Conservation (phyloP, 2,113 vertebrate genomes). For the Uropsilus gracilis region DNA sequence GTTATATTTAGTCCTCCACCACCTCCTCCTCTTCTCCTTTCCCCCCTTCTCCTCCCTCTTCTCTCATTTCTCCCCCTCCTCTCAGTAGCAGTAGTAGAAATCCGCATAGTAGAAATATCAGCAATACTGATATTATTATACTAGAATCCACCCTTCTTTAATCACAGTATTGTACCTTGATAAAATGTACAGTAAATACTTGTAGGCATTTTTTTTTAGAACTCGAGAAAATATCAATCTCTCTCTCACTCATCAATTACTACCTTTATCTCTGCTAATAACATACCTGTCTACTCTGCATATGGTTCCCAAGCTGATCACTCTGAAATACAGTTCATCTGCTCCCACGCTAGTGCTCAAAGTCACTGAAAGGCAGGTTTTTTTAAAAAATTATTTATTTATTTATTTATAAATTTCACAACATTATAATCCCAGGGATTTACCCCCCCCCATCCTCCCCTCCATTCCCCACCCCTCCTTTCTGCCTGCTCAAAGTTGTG, state of each 20-base stretch:
- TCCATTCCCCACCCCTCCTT: no score
- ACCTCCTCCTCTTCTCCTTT: not conserved
- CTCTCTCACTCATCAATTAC: not conserved
- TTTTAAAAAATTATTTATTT: no score
- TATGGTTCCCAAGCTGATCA: not conserved
- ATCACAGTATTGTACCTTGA: not conserved
- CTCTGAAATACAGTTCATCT: not conserved
- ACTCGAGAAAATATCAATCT: not conserved
- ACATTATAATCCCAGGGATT: no score
- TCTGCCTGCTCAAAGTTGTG: no score
- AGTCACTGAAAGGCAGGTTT: not conserved
- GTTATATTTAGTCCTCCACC: not conserved
- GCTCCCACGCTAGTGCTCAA: not conserved
- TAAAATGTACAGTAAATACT: not conserved
- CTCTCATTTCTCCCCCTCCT: not conserved
- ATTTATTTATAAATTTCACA: no score
- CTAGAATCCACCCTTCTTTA: not conserved
- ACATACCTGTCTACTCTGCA: not conserved
- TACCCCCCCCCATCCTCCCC: no score
- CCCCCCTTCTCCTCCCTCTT: not conserved
- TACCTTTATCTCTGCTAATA: not conserved
- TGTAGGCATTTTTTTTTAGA: not conserved
- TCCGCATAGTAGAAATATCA: not conserved
- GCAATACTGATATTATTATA: not conserved
- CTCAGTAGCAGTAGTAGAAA: not conserved